Percentiles rank a stretch among this genome's conserved stretches.
These are phyloP conservation scores for Nebria ingens DNA, from an alignment of 1,140 invertebrate genomes.

Conservation along the genomic window DNA sequence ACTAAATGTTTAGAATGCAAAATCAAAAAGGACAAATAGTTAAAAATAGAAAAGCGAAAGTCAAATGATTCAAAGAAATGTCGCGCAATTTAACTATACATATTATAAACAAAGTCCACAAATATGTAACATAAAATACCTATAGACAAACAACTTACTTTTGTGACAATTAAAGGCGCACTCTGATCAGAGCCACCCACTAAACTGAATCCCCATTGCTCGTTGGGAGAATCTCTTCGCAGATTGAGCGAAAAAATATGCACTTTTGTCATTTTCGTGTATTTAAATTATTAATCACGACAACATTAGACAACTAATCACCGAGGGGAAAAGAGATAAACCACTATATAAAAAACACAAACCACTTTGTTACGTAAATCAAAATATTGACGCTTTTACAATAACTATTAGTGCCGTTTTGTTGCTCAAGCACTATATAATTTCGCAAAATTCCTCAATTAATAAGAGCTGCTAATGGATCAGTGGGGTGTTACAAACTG, in stretches of 20 bases:
- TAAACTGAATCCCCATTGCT: constrained; percentile 84
- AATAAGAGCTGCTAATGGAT: constrained; percentile 13
- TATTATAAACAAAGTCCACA: not conserved
- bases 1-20: not conserved
- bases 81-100: not conserved
- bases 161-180: constrained; percentile 80
- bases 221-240: constrained; percentile 58
- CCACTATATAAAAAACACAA: too few relatives aligned
- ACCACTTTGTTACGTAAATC: too few relatives aligned
- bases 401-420: too few relatives aligned
- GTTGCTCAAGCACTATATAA: too few relatives aligned
- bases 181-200: constrained; percentile 82
- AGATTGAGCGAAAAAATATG: constrained; percentile 65
- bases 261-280: constrained; percentile 41
- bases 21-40: not conserved
- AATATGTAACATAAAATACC: not conserved
- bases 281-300: constrained; percentile 15
- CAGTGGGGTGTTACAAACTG: constrained; percentile 13
- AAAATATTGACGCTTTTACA: too few relatives aligned
- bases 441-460: too few relatives aligned
- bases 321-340: too few relatives aligned
- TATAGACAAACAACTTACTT: constrained; percentile 55
- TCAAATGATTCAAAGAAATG: not conserved
- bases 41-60: too few relatives aligned
- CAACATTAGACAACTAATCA: not conserved